phyloP scores from a whole-genome alignment of 2,888 invertebrate genomes.

The Ryuthela nishihirai region DNA sequence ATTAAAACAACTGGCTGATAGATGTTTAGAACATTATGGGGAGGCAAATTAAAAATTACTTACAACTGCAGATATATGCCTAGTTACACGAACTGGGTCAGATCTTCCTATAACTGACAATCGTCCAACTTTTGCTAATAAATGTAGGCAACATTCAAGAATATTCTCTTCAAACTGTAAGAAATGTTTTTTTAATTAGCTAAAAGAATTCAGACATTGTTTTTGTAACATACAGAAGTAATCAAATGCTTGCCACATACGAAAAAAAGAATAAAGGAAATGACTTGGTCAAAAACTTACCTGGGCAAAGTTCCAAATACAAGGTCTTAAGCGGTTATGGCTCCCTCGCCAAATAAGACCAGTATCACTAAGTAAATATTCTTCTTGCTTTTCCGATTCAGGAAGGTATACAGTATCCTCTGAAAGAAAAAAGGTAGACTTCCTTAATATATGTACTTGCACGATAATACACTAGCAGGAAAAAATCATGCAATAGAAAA shows the following conservation, averaged over 20 bases:
- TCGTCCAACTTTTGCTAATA: slow-evolving; percentile 42
- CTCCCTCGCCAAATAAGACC: slow-evolving; percentile 41
- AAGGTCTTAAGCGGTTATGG: slow-evolving; percentile 34
- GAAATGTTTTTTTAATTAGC: not conserved
- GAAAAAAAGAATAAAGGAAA: not conserved
- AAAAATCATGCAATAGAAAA: too few relatives aligned
- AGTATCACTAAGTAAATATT: slow-evolving; percentile 40
- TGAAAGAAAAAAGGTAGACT: slow-evolving; percentile 4
- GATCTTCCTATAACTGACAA: slow-evolving; percentile 15
- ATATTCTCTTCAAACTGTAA: slow-evolving; percentile 47
- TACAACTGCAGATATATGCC: slow-evolving; percentile 39
- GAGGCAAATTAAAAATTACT: too few relatives aligned
- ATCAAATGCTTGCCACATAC: not conserved
- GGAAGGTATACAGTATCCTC: slow-evolving; percentile 32
- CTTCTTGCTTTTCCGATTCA: slow-evolving; percentile 20
- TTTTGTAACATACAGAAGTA: not conserved
- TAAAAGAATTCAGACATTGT: not conserved
- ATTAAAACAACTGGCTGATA: too few relatives aligned
- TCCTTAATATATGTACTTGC: too few relatives aligned
- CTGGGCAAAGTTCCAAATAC: slow-evolving; percentile 40
- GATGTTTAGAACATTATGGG: too few relatives aligned
- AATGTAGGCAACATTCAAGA: slow-evolving; percentile 46
- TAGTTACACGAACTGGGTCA: slow-evolving; percentile 38
- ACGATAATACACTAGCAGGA: too few relatives aligned
- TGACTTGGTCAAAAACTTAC: slow-evolving; percentile 7